Conservation (phyloP, 2,797 vertebrate genomes). For the Sarcophilus harrisii region DNA sequence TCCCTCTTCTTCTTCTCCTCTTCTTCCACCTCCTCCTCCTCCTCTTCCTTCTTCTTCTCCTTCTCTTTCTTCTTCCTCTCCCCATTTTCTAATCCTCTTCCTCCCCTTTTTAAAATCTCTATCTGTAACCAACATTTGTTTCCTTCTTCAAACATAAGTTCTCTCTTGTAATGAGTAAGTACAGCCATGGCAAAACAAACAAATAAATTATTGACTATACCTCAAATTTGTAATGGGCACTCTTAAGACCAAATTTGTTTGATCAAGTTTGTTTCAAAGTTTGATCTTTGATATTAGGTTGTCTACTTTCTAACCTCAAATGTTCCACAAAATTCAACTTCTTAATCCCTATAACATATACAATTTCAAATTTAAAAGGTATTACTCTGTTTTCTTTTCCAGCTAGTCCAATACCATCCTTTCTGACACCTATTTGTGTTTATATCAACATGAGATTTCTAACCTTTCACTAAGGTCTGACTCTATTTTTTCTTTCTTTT, state of each 20-base stretch:
- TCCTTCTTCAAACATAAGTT: too few relatives aligned
- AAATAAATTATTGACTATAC: background rate
- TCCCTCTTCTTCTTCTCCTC: background rate
- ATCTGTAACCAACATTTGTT: background rate
- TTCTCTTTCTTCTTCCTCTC: too few relatives aligned
- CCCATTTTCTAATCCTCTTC: background rate
- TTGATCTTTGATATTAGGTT: background rate
- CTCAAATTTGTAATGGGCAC: background rate
- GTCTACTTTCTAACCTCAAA: background rate
- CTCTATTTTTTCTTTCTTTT: background rate
- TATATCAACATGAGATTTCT: background rate
- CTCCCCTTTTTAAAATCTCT: too few relatives aligned
- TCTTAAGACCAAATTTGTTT: too few relatives aligned
- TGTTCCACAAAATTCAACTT: background rate
- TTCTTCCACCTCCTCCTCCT: too few relatives aligned
- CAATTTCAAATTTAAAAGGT: background rate
- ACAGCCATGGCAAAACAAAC: background rate
- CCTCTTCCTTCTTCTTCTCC: background rate
- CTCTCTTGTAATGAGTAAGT: background rate
- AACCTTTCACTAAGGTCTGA: background rate
- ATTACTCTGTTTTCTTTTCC: background rate
- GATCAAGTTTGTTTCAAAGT: too few relatives aligned
- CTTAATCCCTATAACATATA: background rate
- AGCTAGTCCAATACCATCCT: background rate
- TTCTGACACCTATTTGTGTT: background rate